Evolutionary conservation across 23 tunicate genomes (phyloP).

Genomic region (Oikopleura vanhoeffeni): DNA sequence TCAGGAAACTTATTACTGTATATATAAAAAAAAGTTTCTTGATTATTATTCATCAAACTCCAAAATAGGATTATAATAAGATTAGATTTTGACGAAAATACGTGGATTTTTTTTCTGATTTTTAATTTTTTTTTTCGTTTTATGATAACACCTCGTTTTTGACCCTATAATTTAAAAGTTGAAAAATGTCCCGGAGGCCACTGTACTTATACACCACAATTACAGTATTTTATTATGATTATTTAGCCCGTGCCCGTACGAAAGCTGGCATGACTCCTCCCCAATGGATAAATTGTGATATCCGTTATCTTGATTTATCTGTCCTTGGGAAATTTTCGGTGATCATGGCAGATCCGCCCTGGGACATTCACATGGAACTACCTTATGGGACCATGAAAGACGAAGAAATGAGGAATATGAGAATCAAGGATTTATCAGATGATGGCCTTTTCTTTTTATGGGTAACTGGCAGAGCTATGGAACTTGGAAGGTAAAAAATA

Average conservation of each 20-base stretch:
- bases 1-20: too few relatives aligned
- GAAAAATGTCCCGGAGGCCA: too few relatives aligned
- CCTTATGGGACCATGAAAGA: conserved; percentile 99
- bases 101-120: too few relatives aligned
- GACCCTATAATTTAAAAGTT: too few relatives aligned
- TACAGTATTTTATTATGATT: too few relatives aligned
- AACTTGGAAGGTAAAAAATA: conserved; percentile 68
- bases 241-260: not conserved
- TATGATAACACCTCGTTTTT: too few relatives aligned
- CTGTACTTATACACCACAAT: too few relatives aligned
- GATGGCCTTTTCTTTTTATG: conserved; percentile 84
- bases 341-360: conserved; percentile 99
- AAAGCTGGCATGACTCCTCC: not conserved
- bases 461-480: conserved; percentile 99
- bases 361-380: conserved; percentile 99
- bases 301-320: conserved; percentile 55
- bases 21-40: too few relatives aligned
- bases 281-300: conserved; percentile 51
- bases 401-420: conserved; percentile 58
- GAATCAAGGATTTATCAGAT: conserved; percentile 86
- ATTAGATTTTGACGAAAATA: too few relatives aligned
- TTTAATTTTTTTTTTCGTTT: too few relatives aligned
- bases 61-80: too few relatives aligned
- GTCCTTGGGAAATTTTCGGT: conserved; percentile 86
- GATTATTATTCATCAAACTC: too few relatives aligned